These are phyloP conservation scores for Rhegmatorhina hoffmannsi DNA, from an alignment of 2,113 vertebrate genomes.

Conservation along the genomic window DNA sequence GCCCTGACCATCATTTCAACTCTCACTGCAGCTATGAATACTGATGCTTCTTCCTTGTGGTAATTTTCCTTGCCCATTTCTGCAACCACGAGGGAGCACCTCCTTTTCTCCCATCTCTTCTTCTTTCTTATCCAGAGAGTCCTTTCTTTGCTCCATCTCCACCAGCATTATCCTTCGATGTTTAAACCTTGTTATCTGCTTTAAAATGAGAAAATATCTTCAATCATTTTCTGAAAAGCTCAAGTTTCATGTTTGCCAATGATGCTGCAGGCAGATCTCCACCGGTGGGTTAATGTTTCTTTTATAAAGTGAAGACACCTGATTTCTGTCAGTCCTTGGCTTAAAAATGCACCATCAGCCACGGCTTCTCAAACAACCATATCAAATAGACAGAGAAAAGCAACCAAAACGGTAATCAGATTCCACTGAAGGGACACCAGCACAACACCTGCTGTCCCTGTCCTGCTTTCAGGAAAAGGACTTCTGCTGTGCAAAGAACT, in stretches of 20 bases:
- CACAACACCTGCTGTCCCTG: slow-evolving; percentile 49
- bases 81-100: background rate
- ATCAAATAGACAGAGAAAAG: slow-evolving; percentile 72
- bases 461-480: slow-evolving; percentile 35
- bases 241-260: slow-evolving; percentile 58
- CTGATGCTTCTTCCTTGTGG: slow-evolving; percentile 27
- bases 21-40: slow-evolving; percentile 54
- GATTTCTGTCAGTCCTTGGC: slow-evolving; percentile 72
- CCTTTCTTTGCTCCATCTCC: background rate
- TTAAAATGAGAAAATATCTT: slow-evolving; percentile 25
- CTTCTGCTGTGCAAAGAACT: slow-evolving; percentile 46
- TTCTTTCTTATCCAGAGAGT: background rate
- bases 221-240: slow-evolving; percentile 44
- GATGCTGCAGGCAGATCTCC: slow-evolving; percentile 56
- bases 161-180: background rate
- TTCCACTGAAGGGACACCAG: slow-evolving; percentile 57
- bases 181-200: slow-evolving; percentile 7
- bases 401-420: slow-evolving; percentile 62
- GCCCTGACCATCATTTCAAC: slow-evolving; percentile 44
- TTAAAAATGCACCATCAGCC: slow-evolving; percentile 66
- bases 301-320: slow-evolving; percentile 73
- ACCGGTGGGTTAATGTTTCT: slow-evolving; percentile 68
- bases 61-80: slow-evolving; percentile 33
- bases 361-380: slow-evolving; percentile 46
- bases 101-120: background rate